These are phyloP conservation scores for Zoroaster sp. DNA, from an alignment of 53 echinoderm and acorn worm species.

Conservation along the genomic window DNA sequence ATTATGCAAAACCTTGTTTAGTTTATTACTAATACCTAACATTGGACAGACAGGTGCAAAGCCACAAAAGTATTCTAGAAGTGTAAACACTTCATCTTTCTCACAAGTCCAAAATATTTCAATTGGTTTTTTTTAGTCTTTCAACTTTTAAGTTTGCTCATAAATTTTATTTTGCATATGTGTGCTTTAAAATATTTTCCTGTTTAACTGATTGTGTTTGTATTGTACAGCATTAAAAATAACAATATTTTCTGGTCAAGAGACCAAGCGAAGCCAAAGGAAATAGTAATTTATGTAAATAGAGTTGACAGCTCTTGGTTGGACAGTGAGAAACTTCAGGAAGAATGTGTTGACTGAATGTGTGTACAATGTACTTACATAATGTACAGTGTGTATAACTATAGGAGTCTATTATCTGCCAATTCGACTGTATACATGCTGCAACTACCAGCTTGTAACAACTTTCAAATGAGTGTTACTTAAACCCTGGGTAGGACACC, in stretches of 20 bases:
- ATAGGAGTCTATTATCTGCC: conserved; percentile 42
- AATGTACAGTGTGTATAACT: conserved; percentile 37
- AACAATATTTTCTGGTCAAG: conserved; percentile 19
- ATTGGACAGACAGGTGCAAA: neutral
- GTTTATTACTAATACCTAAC: neutral
- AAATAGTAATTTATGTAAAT: conserved; percentile 26
- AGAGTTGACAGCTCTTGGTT: neutral
- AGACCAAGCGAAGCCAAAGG: conserved; percentile 42
- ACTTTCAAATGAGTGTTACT: too few species aligned
- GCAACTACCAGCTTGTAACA: too few species aligned
- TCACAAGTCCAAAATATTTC: neutral
- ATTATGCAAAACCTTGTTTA: neutral
- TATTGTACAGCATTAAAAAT: conserved; percentile 25
- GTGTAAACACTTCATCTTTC: neutral
- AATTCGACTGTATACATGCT: too few species aligned
- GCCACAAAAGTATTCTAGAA: conserved; percentile 2
- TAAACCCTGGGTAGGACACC: too few species aligned
- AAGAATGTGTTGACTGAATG: neutral
- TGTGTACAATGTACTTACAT: conserved; percentile 13
- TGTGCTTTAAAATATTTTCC: conserved; percentile 27
- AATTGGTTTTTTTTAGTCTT: conserved; percentile 7
- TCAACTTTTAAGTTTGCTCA: conserved; percentile 29
- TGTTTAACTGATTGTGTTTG: neutral
- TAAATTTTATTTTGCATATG: conserved; percentile 40
- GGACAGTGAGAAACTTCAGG: neutral